Evolutionary conservation across 2,888 invertebrate genomes (phyloP).

Genomic region (Coenonympha arcania): DNA sequence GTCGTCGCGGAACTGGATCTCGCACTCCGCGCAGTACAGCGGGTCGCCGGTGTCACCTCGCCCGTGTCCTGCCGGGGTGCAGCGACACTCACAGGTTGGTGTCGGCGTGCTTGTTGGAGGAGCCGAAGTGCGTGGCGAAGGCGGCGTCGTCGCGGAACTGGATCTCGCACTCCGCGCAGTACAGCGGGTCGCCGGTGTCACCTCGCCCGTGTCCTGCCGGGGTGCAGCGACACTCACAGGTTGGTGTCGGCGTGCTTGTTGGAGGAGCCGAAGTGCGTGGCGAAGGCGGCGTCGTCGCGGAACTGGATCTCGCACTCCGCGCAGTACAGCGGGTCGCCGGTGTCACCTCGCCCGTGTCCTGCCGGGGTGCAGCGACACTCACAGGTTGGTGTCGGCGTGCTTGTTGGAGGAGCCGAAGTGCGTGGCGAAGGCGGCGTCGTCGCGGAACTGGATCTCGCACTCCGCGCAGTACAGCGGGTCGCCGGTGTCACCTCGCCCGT

Average conservation of each 20-base stretch:
- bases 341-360: no score
- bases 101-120: constrained; percentile 55
- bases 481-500: no score
- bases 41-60: no score
- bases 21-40: constrained; percentile 54
- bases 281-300: constrained; percentile 44
- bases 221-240: no score
- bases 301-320: constrained; percentile 56
- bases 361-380: no score
- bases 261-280: constrained; percentile 59
- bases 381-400: constrained; percentile 53
- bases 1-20: constrained; percentile 48
- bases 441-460: constrained; percentile 53
- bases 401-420: constrained; percentile 62
- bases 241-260: constrained; percentile 55
- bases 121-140: constrained; percentile 55
- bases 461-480: no score
- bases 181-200: no score
- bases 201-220: no score
- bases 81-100: constrained; percentile 57
- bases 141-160: constrained; percentile 50
- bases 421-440: constrained; percentile 45
- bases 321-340: no score
- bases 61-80: no score
- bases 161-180: constrained; percentile 51